Evolutionary conservation across 1,140 invertebrate genomes (phyloP), one percentile per base, ranked within the genome.

Genomic region (Lordiphosa mommai): DNA sequence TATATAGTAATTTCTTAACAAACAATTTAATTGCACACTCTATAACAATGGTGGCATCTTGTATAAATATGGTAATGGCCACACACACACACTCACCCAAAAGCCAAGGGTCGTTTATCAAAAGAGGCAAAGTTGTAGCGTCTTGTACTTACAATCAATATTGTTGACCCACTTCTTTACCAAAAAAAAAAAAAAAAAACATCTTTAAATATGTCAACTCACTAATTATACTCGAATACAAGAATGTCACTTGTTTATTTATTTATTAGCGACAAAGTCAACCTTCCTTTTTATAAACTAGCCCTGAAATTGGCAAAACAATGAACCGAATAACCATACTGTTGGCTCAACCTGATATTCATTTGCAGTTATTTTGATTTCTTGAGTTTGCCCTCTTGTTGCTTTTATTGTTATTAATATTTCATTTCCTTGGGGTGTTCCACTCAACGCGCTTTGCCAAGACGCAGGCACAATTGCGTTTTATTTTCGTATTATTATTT

Each of bases 401-500:
- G 64, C 64, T 59, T 68, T 59, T 48, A 68, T 68, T 68, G 63
- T 68, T 67, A 68, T 68, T 68, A 68, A 68, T 68, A 68, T 68
- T 68, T 68, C 64, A 68, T 68, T 68, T 68, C 64, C 64, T 67
- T 59, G 59, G 20, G 20, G 20, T 23, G 20, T 23, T 23, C 20
- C 9, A 27, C 10, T 12, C 29, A 20, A 37, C 4, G 20, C 49
- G n/a, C n/a, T n/a, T 9, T 23, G 20, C 20, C 32, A 34, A n/a
- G 32, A 50, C 48, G 50, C 49, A 41, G 12, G 8, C 44, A 38
- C 64, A 68, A 68, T 68, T 59, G 53, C 64, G 64, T 68, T 68
- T 68, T 68, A 68, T 68, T 58, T 40, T 40, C 16, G 13, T 30
- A 47, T 38, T 34, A 50, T 36, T 46, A 56, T 41, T 9, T 20